A percentile compares a stretch with the other conserved stretches of the same genome.
Conservation (phyloP, 2,888 invertebrate species). For the Phania funesta region DNA sequence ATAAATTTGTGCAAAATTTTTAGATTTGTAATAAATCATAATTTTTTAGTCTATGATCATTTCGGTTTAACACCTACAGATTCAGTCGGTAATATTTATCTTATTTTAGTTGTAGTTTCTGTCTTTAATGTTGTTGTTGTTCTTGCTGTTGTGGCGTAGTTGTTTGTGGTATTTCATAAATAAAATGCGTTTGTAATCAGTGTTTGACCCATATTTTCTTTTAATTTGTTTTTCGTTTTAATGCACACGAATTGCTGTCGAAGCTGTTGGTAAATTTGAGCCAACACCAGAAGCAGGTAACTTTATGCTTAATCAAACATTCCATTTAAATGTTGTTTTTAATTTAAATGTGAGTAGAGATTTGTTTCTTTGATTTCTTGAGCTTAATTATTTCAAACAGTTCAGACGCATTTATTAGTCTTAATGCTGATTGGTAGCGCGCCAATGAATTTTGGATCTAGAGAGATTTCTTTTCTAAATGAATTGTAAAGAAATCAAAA, state of each 20-base stretch:
- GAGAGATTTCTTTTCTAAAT: too few species aligned
- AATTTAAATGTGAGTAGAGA: conserved; percentile 23
- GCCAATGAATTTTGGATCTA: conserved; percentile 10
- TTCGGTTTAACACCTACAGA: conserved; percentile 62
- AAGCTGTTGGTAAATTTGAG: not conserved
- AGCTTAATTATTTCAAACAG: not conserved
- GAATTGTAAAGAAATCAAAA: too few species aligned
- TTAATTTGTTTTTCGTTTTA: not conserved
- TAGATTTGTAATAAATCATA: conserved; percentile 60
- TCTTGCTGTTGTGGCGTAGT: not conserved
- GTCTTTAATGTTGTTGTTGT: not conserved
- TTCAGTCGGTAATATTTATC: conserved; percentile 46
- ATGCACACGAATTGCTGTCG: not conserved
- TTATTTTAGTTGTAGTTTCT: conserved; percentile 14
- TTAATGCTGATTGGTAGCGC: conserved; percentile 1
- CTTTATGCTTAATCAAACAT: conserved; percentile 51
- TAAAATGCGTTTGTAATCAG: conserved; percentile 49
- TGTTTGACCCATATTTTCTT: conserved; percentile 61
- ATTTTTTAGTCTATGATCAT: conserved; percentile 57
- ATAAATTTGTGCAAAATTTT: conserved; percentile 42
- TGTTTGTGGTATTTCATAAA: conserved; percentile 6
- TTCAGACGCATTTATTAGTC: too few species aligned
- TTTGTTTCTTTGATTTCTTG: not conserved
- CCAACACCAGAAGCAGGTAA: conserved; percentile 62
- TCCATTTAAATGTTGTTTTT: conserved; percentile 31